Evolutionary conservation across 1,140 invertebrate species (phyloP).

Genomic region (Chrysopa pallens): DNA sequence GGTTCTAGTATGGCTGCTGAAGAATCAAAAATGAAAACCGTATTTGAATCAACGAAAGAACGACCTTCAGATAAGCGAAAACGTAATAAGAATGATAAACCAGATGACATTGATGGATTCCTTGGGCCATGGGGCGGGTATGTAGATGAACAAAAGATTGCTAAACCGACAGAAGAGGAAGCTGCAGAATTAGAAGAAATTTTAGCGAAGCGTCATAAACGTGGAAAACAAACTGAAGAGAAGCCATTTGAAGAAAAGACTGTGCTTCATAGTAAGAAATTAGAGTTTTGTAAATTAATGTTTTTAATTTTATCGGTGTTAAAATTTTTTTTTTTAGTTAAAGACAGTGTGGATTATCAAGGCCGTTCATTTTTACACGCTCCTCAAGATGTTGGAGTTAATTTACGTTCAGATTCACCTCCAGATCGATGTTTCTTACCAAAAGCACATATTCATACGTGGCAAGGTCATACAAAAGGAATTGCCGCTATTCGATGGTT

Average conservation of each 20-base stretch:
- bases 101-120: slow-evolving; percentile 86
- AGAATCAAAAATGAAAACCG: slow-evolving; percentile 51
- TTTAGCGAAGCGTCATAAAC: slow-evolving; percentile 77
- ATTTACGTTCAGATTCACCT: slow-evolving; percentile 76
- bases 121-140: slow-evolving; percentile 94
- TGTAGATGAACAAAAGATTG: slow-evolving; percentile 72
- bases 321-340: slow-evolving; percentile 43
- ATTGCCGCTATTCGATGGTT: slow-evolving; percentile 92
- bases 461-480: slow-evolving; percentile 95
- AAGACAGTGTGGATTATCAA: slow-evolving; percentile 91
- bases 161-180: slow-evolving; percentile 83
- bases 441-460: slow-evolving; percentile 91
- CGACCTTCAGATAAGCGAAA: slow-evolving; percentile 73
- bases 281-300: slow-evolving; percentile 4
- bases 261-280: slow-evolving; percentile 79
- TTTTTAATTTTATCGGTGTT: slow-evolving; percentile 3
- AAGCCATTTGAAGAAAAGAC: slow-evolving; percentile 90
- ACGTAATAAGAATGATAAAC: slow-evolving; percentile 75
- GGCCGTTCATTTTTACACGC: slow-evolving; percentile 86
- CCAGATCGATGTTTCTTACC: slow-evolving; percentile 95
- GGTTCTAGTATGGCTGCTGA: slow-evolving; percentile 41
- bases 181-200: slow-evolving; percentile 85
- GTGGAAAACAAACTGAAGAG: slow-evolving; percentile 68
- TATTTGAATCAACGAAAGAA: slow-evolving; percentile 68
- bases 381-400: slow-evolving; percentile 91